Evolutionary conservation across 2,113 vertebrate species (phyloP).

Genomic region (Stegastes partitus): DNA sequence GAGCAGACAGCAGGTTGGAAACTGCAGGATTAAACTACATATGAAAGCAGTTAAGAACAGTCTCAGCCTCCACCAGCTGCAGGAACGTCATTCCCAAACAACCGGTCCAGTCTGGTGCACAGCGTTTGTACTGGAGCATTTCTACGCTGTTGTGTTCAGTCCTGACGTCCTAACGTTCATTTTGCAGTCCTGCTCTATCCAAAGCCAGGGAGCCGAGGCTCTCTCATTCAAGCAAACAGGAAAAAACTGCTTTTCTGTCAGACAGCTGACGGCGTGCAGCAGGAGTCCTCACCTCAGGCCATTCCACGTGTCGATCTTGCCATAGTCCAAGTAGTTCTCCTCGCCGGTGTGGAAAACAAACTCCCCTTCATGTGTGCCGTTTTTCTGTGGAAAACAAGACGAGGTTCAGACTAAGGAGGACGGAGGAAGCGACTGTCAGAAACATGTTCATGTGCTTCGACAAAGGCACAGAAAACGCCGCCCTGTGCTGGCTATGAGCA

Average conservation of each 20-base stretch:
- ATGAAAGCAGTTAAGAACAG: too few species aligned
- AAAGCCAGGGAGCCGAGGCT: constrained; percentile 35
- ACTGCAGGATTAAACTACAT: too few species aligned
- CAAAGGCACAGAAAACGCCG: constrained; percentile 13
- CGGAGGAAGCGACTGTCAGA: not conserved
- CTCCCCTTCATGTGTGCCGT: constrained; percentile 94
- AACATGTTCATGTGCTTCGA: constrained; percentile 5
- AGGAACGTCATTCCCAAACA: too few species aligned
- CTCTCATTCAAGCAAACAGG: not conserved
- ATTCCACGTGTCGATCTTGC: constrained; percentile 96
- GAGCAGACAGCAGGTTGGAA: too few species aligned
- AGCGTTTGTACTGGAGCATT: too few species aligned
- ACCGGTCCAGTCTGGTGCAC: too few species aligned
- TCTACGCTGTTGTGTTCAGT: not conserved
- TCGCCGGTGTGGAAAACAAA: constrained; percentile 94
- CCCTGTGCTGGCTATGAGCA: constrained; percentile 9
- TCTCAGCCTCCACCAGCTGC: too few species aligned
- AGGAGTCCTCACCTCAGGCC: constrained; percentile 88
- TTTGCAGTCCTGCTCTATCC: constrained; percentile 49
- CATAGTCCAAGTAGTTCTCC: constrained; percentile 91
- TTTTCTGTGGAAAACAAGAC: constrained; percentile 87
- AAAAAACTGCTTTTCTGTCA: not conserved
- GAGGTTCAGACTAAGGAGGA: constrained; percentile 34
- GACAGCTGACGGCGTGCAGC: not conserved
- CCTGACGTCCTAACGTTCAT: constrained; percentile 37